Base-by-base conservation (phyloP, 2,888 invertebrate genomes). In the Hemithea aestivaria region DNA sequence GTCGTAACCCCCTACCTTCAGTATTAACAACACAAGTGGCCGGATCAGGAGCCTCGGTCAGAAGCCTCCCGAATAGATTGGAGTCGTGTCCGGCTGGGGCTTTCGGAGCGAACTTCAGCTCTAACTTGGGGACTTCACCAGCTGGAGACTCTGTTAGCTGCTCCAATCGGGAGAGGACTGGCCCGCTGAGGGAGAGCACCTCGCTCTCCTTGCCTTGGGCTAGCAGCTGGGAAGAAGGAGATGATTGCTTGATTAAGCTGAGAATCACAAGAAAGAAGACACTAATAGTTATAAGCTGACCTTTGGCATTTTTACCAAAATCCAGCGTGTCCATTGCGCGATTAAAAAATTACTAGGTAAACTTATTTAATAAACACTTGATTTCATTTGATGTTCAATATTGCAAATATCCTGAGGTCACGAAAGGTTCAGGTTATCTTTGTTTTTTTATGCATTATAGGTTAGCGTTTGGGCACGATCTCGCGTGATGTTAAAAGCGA, bases 151-250 rank as follows among this genome's bases (percentile, higher is more conserved):
- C 90, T 9, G 89, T 66, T 79, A 92, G 51, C 44, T 82, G 83
- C 58, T 92, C 91, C 47, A 94, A 80, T 28, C 93, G 90, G 5
- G 89, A 90, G 2, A 93, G 73, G 2, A 93, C 88, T 0, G 91
- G 87, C 10, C 88, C 89, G 35, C 91, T 89, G 36, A 93, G 90
- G 8, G 91, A 91, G 1, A 94, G 81, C 20, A 94, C 87, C 76
- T 94, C 94, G 9, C 92, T 90, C 53, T 93, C 91, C 1, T 90
- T 90, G 0, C 91, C 93, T 55, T 90, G 89, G 0, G 88, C 73
- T 9, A 92, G 73, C 2, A 92, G 80, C 71, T 90, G 79, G 7
- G 37, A 46, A n/a, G 11, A 6, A 4, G 10, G 7, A 10, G 7
- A 28, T n/a, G 6, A n/a, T 7, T n/a, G 22, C 22, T 22, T n/a